These are phyloP conservation scores for Dasypus novemcinctus DNA, from an alignment of 2,113 vertebrate species.

Conservation along the genomic window DNA sequence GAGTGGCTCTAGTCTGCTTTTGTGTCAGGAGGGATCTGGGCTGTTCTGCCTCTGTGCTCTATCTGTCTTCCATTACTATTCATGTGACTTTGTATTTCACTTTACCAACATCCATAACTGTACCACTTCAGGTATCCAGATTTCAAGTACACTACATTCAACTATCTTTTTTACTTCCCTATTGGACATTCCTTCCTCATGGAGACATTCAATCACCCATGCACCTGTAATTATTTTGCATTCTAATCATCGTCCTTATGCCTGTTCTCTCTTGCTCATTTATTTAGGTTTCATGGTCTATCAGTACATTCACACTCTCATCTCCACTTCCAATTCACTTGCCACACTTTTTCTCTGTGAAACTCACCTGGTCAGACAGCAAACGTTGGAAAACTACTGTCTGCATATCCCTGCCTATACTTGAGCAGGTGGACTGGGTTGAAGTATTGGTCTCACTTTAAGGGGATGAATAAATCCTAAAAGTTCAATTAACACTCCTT, in stretches of 20 bases:
- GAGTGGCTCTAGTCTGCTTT: too few relatives aligned
- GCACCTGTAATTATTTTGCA: not conserved
- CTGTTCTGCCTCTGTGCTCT: too few relatives aligned
- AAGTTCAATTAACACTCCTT: not conserved
- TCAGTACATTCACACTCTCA: not conserved
- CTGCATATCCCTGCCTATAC: not conserved
- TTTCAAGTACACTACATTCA: too few relatives aligned
- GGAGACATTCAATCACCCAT: not conserved
- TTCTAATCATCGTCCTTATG: not conserved
- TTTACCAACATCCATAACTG: too few relatives aligned
- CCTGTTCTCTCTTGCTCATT: not conserved
- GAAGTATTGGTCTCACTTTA: not conserved
- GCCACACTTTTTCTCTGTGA: not conserved
- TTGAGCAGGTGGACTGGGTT: not conserved
- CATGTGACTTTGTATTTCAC: too few relatives aligned
- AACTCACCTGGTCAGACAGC: not conserved
- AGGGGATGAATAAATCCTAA: not conserved
- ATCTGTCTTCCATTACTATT: too few relatives aligned
- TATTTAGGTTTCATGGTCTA: not conserved
- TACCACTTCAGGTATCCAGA: too few relatives aligned
- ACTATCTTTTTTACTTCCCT: too few relatives aligned
- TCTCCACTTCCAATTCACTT: not conserved
- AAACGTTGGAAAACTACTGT: not conserved
- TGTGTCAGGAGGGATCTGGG: too few relatives aligned
- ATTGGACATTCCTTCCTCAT: not conserved